A percentile compares a stretch with the other conserved stretches of the same genome.
Conservation (phyloP, 1,140 invertebrate species). For the Cotesia vestalis region DNA sequence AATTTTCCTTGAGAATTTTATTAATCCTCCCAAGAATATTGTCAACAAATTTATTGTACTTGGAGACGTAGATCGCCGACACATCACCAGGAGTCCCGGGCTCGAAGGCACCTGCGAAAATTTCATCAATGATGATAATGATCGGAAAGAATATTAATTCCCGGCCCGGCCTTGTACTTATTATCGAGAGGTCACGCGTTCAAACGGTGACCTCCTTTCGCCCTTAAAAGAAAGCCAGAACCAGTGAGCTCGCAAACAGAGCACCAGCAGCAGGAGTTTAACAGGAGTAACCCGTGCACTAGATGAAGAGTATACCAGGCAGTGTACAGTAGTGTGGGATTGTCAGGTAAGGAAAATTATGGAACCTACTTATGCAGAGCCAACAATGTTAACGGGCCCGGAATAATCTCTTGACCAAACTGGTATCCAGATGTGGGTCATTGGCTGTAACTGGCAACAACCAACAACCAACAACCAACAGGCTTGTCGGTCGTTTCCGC, state of each 20-base stretch:
- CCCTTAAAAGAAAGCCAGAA: conserved; percentile 45
- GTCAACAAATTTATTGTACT: conserved; percentile 85
- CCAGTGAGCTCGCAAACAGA: not conserved
- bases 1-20: conserved; percentile 77
- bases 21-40: conserved; percentile 82
- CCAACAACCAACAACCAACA: not conserved
- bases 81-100: conserved; percentile 61
- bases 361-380: conserved; percentile 30
- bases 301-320: conserved; percentile 18
- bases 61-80: conserved; percentile 76
- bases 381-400: conserved; percentile 53
- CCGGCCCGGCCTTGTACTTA: conserved; percentile 43
- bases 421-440: conserved; percentile 57
- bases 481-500: no score
- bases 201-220: conserved; percentile 40
- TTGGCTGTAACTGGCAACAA: conserved; percentile 39
- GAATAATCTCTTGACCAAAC: conserved; percentile 54
- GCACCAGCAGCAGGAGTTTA: no score
- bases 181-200: conserved; percentile 36
- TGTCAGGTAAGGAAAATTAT: conserved; percentile 1
- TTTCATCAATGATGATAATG: conserved; percentile 12
- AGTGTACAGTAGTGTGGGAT: not conserved
- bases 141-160: not conserved
- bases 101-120: conserved; percentile 58
- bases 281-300: conserved; percentile 13